Conservation (phyloP, 1,140 invertebrate species). For the Subanguina moxae region DNA sequence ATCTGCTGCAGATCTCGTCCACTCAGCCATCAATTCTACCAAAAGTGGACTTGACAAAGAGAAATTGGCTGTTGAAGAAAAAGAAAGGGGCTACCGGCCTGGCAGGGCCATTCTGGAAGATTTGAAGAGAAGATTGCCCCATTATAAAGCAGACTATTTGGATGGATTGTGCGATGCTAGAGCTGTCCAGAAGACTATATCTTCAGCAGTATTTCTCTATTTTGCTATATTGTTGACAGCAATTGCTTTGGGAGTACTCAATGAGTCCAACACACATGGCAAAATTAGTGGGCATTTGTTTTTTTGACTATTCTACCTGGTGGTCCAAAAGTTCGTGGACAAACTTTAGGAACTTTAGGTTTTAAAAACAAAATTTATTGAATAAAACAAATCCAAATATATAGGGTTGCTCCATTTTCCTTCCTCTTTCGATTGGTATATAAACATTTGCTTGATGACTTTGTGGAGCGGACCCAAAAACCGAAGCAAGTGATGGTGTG, state of each 20-base stretch:
- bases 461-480: no score
- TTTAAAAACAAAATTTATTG: no score
- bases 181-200: constrained; percentile 60
- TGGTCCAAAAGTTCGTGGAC: no score
- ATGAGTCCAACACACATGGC: constrained; percentile 60
- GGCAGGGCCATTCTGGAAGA: constrained; percentile 35
- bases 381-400: no score
- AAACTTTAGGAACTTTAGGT: no score
- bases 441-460: no score
- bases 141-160: constrained; percentile 42
- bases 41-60: constrained; percentile 40
- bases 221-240: constrained; percentile 62
- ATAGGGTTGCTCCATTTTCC: no score
- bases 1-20: constrained; percentile 63
- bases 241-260: constrained; percentile 62
- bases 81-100: constrained; percentile 47
- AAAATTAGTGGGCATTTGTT: constrained; percentile 58
- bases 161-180: constrained; percentile 56
- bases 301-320: no score
- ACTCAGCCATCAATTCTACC: constrained; percentile 57
- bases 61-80: constrained; percentile 41
- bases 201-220: constrained; percentile 61
- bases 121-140: constrained; percentile 28
- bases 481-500: no score
- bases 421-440: no score